A percentile compares a stretch with the other conserved stretches of the same genome.
phyloP scores from a whole-genome alignment of 2,888 invertebrate genomes.

The Leptopilina drosophilae region DNA sequence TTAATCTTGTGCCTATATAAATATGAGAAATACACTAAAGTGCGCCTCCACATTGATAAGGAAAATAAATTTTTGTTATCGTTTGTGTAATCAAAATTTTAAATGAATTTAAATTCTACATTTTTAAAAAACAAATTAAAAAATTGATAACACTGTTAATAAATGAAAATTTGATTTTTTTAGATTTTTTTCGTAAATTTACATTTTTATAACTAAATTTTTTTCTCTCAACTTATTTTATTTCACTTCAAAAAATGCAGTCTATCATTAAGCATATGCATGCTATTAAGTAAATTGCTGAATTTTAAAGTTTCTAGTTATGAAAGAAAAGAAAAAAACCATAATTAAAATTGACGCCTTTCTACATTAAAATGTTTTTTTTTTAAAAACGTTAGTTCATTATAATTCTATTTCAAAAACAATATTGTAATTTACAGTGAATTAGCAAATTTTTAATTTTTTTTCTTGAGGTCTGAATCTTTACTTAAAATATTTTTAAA shows the following conservation, averaged over 20 bases:
- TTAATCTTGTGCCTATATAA: slow-evolving; percentile 22
- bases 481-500: too few relatives aligned
- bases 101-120: slow-evolving; percentile 11
- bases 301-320: background rate
- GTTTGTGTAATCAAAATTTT: background rate
- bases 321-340: background rate
- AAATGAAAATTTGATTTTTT: background rate
- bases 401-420: too few relatives aligned
- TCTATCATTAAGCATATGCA: slow-evolving; percentile 16
- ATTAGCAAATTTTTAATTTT: too few relatives aligned
- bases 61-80: background rate
- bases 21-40: slow-evolving; percentile 17
- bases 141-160: background rate
- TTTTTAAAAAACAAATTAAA: background rate
- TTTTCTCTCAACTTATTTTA: background rate
- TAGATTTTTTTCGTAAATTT: background rate
- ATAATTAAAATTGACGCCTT: background rate
- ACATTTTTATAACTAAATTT: background rate
- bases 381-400: too few relatives aligned
- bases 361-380: too few relatives aligned
- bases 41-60: slow-evolving; percentile 3
- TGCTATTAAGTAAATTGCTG: slow-evolving; percentile 20
- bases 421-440: too few relatives aligned
- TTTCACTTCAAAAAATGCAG: background rate
- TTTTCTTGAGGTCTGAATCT: too few relatives aligned